Base-by-base conservation (phyloP, 2,888 invertebrate species). In the Glyphotaelius pellucidus region DNA sequence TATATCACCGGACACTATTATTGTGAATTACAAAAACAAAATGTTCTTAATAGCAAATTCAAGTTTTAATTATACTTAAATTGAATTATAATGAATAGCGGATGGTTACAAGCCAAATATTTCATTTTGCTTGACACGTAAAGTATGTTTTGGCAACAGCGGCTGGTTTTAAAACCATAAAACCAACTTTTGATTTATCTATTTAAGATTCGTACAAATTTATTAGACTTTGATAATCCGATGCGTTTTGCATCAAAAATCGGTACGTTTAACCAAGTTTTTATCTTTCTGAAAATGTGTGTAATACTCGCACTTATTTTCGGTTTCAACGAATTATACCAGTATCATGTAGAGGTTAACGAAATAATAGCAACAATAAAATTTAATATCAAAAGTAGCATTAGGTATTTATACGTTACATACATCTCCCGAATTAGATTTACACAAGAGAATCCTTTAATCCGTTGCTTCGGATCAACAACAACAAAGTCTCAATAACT, bases 401-500 rank as follows among this genome's bases (percentile, higher is more conserved):
- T n/a, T 9, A 3, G 2, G 47, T 47, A 47, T 47, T 47, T 47
- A 5, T 4, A 35, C 25, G 25, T 35, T 83, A 31, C 32, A 42
- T 42, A 42, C 5, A 83, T 83, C 31, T 83, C 83, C 81, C 83
- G n/a, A 67, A 67, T 67, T n/a, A 67, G 42, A 47, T 30, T n/a
- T 19, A 86, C n/a, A n/a, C 35, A 30, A 42, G 86, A 86, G 30
- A 35, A 86, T 30, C 86, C 86, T 42, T 42, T 67, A 87, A 87
- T 47, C 87, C 87, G 30, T 87, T 35, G 67, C 31, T 87, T 30
- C n/a, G 12, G 67, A 87, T 87, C 52, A 87, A 87, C 87, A 87
- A 87, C 32, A 87, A 87, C 87, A 87, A 87, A 67, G 52, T 30
- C 67, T 30, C 67, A 87, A 87, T 87, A 87, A 87, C 87, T 31